Evolutionary conservation across 2,888 invertebrate genomes (phyloP).

Genomic region (Drosophila kanekoi): DNA sequence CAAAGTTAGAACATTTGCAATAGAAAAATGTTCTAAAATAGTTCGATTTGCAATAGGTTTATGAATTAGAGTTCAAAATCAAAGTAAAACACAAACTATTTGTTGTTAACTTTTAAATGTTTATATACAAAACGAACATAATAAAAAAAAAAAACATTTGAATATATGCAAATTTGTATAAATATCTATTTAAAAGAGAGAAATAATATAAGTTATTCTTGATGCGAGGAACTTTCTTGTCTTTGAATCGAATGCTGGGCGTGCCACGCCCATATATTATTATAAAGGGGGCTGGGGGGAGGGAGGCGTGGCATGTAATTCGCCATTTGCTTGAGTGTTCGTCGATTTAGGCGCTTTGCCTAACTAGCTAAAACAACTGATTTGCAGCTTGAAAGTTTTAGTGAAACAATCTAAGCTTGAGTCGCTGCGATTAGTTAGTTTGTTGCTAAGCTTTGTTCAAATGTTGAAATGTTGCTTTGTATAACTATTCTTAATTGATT

Average conservation of each 20-base stretch:
- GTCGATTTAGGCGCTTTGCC: no score
- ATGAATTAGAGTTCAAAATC: conserved; percentile 15
- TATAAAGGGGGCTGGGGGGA: neutral
- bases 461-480: conserved; percentile 18
- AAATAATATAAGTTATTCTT: conserved; percentile 45
- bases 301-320: no score
- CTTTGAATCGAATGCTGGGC: neutral
- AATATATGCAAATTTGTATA: neutral
- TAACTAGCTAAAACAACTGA: no score
- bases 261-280: neutral
- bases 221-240: conserved; percentile 81
- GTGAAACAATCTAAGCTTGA: no score
- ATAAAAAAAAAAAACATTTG: neutral
- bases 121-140: neutral
- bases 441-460: no score
- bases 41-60: conserved; percentile 20
- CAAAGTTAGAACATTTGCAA: neutral
- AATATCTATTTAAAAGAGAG: neutral
- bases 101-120: neutral
- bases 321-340: no score
- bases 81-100: neutral
- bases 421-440: no score
- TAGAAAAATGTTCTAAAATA: conserved; percentile 9
- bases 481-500: conserved; percentile 24
- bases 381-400: no score